Base-by-base conservation (phyloP, 2,888 invertebrate genomes). In the Dynastes grantii region DNA sequence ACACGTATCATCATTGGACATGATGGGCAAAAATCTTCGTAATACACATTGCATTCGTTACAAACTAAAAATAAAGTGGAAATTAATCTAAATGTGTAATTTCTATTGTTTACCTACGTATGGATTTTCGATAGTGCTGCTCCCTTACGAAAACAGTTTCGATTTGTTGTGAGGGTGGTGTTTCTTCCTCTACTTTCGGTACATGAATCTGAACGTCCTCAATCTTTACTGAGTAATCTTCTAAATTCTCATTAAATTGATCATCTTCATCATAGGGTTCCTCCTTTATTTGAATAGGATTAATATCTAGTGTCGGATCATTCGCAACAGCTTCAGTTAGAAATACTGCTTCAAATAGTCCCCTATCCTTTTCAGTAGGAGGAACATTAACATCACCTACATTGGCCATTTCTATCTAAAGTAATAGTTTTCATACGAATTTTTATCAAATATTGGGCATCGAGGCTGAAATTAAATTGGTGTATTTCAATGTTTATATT, bases 21-120 rank as follows among this genome's bases (percentile, higher is more conserved):
- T 16, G n/a, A 8, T 13, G 64, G 32, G 13, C 64, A 64, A 13
- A 37, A 64, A 64, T 64, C 64, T 40, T n/a, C n/a, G 6, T 64
- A 64, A n/a, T 6, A n/a, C 32, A 3, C 5, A 11, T 13, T n/a
- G 16, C 37, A 37, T 37, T 64, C 37, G n/a, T 3, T 8, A 16
- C 64, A 37, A 64, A 32, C 64, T 64, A 37, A 40, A 13, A 29
- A n/a, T 1, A 13, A 16, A 40, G 32, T n/a, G 1, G 3, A 37
- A 64, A 6, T 13, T 37, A 37, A 27, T 58, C 9, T 16, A 58
- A 58, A 16, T 16, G 16, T 2, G 9, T 22, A 5, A 45, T 45
- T 11, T 11, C 2, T 1, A 11, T 45, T 11, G 8, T 8, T 45
- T 45, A 45, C 45, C 45, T 45, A 11, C 45, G 8, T 45, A 45